A percentile compares a stretch with the other conserved stretches of the same genome.
Evolutionary conservation across 2,888 invertebrate species (phyloP).

Genomic region (Hyalella azteca): DNA sequence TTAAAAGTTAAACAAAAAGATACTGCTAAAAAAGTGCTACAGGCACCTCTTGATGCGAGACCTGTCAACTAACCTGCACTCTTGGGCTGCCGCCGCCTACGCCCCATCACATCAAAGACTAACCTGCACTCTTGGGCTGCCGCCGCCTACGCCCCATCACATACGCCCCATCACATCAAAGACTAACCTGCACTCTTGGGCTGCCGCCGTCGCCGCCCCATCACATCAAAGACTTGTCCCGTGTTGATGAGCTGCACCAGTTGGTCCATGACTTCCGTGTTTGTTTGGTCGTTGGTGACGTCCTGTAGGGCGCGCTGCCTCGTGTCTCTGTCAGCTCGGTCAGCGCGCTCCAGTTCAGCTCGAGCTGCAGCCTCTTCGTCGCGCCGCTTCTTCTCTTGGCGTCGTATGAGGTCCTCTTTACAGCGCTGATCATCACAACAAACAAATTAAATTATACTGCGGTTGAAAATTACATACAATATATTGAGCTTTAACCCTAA

Average conservation of each 20-base stretch:
- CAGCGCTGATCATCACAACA: constrained; percentile 40
- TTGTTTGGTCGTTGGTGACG: constrained; percentile 57
- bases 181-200: constrained; percentile 55
- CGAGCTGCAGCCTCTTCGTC: constrained; percentile 50
- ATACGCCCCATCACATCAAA: neutral
- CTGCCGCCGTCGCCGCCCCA: constrained; percentile 53
- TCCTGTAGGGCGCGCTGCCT: constrained; percentile 55
- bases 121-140: constrained; percentile 49
- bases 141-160: constrained; percentile 52
- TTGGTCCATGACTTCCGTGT: constrained; percentile 58
- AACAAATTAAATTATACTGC: too few relatives aligned
- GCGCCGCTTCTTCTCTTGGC: constrained; percentile 51
- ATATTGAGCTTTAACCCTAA: too few relatives aligned
- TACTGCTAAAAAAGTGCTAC: too few relatives aligned
- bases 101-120: constrained; percentile 57
- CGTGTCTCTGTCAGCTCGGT: constrained; percentile 54
- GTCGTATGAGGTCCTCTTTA: constrained; percentile 50
- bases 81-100: constrained; percentile 47
- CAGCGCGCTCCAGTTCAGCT: constrained; percentile 54
- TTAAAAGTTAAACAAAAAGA: too few relatives aligned
- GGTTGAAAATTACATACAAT: too few relatives aligned
- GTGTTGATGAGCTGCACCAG: constrained; percentile 57
- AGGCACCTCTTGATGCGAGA: too few relatives aligned
- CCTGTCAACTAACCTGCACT: constrained; percentile 54
- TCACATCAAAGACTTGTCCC: constrained; percentile 57